Evolutionary conservation across 2,888 invertebrate species (phyloP).

Genomic region (Chrysolina oricalcia): DNA sequence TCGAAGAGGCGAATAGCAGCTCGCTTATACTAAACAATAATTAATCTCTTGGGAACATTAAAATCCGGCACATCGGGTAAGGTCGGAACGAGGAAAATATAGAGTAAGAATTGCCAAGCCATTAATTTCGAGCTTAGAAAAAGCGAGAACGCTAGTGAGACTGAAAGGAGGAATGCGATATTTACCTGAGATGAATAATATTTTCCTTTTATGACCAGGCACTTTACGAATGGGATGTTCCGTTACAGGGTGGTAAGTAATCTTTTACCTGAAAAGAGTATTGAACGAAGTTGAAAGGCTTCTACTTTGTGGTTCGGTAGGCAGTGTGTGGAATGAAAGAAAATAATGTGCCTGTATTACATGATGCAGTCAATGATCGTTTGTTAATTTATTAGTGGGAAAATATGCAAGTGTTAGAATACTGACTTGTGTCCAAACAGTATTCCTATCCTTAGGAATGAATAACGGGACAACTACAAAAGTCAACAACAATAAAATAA

Average conservation of each 20-base stretch:
- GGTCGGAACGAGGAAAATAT: constrained; percentile 30
- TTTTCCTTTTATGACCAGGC: constrained; percentile 2
- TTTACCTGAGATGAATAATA: constrained; percentile 17
- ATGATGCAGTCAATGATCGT: no score
- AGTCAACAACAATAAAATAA: no score
- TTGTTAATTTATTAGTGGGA: no score
- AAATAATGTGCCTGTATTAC: no score
- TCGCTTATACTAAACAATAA: constrained; percentile 20
- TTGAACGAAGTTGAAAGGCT: background rate
- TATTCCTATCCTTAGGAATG: no score
- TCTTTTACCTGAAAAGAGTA: background rate
- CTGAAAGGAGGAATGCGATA: constrained; percentile 21
- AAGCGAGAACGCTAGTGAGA: constrained; percentile 37
- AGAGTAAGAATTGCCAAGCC: constrained; percentile 48
- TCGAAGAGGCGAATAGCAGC: background rate
- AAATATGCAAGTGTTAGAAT: no score
- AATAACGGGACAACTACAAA: no score
- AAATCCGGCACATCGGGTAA: constrained; percentile 31
- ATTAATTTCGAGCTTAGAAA: constrained; percentile 48
- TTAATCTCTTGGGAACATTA: constrained; percentile 34
- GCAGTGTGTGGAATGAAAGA: no score
- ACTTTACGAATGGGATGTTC: constrained; percentile 11
- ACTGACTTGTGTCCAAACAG: no score
- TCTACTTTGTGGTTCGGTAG: background rate
- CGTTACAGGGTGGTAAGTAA: constrained; percentile 1